A percentile compares a stretch with the other conserved stretches of the same genome.
These are phyloP conservation scores for Ecdyonurus torrentis DNA, from an alignment of 2,888 invertebrate species.

Conservation along the genomic window DNA sequence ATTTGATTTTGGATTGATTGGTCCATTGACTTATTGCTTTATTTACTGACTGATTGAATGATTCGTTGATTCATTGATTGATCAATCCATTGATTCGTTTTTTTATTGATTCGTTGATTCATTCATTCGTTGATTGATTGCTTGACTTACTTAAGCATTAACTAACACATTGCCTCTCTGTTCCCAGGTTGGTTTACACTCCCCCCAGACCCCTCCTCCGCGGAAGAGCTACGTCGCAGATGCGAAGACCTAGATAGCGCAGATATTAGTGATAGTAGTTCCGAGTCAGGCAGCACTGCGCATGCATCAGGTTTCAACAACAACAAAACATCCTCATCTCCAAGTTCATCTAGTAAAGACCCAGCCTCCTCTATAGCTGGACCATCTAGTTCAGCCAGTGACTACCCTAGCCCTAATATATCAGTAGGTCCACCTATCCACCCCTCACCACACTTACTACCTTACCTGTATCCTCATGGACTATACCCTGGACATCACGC, in stretches of 20 bases:
- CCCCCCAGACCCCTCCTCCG: not conserved
- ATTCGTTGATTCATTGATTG: not conserved
- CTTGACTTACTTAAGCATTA: not conserved
- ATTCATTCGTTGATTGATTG: too few species aligned
- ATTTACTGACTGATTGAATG: too few species aligned
- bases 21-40: not conserved
- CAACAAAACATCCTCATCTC: constrained; percentile 15
- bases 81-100: not conserved
- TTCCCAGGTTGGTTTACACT: not conserved
- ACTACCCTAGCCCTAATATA: constrained; percentile 79
- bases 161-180: not conserved
- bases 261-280: constrained; percentile 23
- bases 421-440: constrained; percentile 88
- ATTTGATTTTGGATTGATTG: not conserved
- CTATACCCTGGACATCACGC: constrained; percentile 44
- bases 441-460: constrained; percentile 72
- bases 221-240: constrained; percentile 4
- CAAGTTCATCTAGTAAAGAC: constrained; percentile 11
- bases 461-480: constrained; percentile 83
- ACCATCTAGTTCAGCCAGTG: constrained; percentile 22
- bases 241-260: constrained; percentile 20
- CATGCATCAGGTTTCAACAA: constrained; percentile 17
- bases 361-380: constrained; percentile 16
- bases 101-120: too few species aligned
- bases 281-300: constrained; percentile 22